Evolutionary conservation across 2,888 invertebrate genomes (phyloP).

Genomic region (Pyrochroa serraticornis): DNA sequence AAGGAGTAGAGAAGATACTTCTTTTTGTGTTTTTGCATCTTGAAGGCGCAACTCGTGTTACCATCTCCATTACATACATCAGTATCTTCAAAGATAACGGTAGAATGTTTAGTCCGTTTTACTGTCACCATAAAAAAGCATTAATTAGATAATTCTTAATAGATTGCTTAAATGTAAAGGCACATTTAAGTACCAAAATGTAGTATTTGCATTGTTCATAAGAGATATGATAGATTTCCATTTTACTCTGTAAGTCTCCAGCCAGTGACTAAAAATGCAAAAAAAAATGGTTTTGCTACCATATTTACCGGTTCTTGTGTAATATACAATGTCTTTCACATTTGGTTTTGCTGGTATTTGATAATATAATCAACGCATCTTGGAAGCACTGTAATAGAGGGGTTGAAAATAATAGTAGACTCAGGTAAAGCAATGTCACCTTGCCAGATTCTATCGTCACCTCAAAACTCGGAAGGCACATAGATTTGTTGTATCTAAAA

Average conservation of each 20-base stretch:
- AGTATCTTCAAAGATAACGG: constrained; percentile 13
- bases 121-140: background rate
- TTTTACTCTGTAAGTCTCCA: constrained; percentile 46
- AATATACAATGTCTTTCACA: background rate
- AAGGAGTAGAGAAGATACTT: no score
- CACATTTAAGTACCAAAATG: no score
- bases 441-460: background rate
- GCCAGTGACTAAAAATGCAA: constrained; percentile 38
- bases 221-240: constrained; percentile 36
- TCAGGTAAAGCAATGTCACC: constrained; percentile 16
- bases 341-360: background rate
- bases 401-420: background rate
- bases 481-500: constrained; percentile 4
- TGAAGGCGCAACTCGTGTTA: no score
- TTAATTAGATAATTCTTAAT: no score
- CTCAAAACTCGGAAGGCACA: constrained; percentile 3
- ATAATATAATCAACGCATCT: constrained; percentile 10
- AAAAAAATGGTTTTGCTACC: background rate
- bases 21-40: no score
- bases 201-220: constrained; percentile 13
- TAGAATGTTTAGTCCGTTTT: background rate
- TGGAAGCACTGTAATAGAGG: constrained; percentile 15
- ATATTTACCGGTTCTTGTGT: background rate
- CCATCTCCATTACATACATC: constrained; percentile 28
- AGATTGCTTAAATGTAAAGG: no score